Evolutionary conservation across 2,113 vertebrate species (phyloP).

Genomic region (Lampris megalopsis): DNA sequence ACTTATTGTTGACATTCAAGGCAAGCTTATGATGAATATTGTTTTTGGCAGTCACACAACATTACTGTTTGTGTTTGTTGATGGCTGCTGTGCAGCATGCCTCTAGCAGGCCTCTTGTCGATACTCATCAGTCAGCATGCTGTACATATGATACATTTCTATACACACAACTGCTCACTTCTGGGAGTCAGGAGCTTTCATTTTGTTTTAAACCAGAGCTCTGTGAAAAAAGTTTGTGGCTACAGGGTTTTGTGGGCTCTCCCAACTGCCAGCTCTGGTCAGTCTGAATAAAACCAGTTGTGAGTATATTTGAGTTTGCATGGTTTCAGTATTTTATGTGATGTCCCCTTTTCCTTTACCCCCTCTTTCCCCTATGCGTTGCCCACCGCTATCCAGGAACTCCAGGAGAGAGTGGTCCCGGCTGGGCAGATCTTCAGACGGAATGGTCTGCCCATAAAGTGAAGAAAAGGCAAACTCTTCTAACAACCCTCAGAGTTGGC

Average conservation of each 20-base stretch:
- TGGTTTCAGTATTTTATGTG: neutral
- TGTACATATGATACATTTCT: slow-evolving; percentile 1
- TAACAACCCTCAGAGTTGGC: neutral
- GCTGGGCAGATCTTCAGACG: slow-evolving; percentile 14
- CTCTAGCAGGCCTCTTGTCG: too few species aligned
- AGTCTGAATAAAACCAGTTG: slow-evolving; percentile 43
- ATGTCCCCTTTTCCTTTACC: neutral
- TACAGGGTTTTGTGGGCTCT: slow-evolving; percentile 41
- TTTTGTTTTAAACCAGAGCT: slow-evolving; percentile 27
- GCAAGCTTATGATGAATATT: neutral
- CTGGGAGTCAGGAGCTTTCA: slow-evolving; percentile 12
- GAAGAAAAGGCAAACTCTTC: neutral
- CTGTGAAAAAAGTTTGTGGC: slow-evolving; percentile 24
- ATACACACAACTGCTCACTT: slow-evolving; percentile 9
- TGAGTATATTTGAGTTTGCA: slow-evolving; percentile 5
- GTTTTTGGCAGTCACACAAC: neutral
- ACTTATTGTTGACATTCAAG: too few species aligned
- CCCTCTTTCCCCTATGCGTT: slow-evolving; percentile 9
- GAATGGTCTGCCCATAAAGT: neutral
- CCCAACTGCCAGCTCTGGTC: slow-evolving; percentile 41
- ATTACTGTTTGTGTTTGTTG: neutral
- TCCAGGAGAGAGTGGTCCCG: slow-evolving; percentile 24
- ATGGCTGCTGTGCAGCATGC: neutral
- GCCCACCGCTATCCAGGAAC: slow-evolving; percentile 11
- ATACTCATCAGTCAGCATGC: neutral